phyloP scores from a whole-genome alignment of 2,797 vertebrate species.

The Cephalopachus bancanus region DNA sequence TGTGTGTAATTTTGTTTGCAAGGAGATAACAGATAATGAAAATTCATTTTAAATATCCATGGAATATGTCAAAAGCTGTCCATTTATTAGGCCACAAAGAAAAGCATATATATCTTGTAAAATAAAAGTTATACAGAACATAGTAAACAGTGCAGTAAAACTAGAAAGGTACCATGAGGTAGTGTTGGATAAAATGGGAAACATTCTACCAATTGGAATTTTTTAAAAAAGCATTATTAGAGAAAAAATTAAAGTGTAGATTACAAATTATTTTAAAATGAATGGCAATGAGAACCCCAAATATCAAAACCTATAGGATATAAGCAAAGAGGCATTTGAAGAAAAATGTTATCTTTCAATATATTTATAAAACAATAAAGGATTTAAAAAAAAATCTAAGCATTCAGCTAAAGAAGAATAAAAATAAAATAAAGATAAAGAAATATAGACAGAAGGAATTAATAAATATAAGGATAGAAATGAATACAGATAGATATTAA shows the following conservation, averaged over 20 bases:
- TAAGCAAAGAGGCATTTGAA: not conserved
- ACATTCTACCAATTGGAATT: constrained; percentile 11
- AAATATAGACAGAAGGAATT: not conserved
- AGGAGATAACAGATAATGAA: not conserved
- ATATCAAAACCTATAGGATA: not conserved
- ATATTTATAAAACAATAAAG: constrained; percentile 46
- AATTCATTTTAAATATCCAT: not conserved
- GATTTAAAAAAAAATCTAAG: not conserved
- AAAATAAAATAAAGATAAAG: not conserved
- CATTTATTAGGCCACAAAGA: not conserved
- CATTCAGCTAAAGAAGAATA: not conserved
- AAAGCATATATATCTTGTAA: not conserved
- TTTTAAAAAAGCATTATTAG: not conserved
- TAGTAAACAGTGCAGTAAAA: not conserved
- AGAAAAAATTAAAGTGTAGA: constrained; percentile 2
- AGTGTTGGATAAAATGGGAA: not conserved
- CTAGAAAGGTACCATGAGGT: not conserved
- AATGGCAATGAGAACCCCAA: not conserved
- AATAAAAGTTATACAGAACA: not conserved
- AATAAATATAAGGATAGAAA: not conserved
- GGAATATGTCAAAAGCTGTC: not conserved
- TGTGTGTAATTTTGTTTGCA: not conserved
- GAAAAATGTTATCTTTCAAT: constrained; percentile 14
- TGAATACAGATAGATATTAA: constrained; percentile 40
- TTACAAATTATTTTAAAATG: constrained; percentile 36